phyloP scores from a whole-genome alignment of 2,797 vertebrate genomes.

The Sus cebifrons region DNA sequence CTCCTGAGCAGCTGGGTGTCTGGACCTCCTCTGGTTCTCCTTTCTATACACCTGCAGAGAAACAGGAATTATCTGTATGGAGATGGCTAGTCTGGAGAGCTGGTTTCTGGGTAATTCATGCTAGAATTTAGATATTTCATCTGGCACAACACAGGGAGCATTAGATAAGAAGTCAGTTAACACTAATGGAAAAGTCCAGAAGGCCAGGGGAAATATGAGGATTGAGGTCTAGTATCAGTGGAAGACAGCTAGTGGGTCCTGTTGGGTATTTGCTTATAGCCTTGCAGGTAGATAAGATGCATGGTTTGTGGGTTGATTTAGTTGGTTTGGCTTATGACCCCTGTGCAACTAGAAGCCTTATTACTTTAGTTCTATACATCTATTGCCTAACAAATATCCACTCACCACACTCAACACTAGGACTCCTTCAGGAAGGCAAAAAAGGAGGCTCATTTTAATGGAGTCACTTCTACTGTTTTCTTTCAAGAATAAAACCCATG shows the following conservation, averaged over 20 bases:
- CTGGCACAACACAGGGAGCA: background rate
- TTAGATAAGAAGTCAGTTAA: constrained; percentile 21
- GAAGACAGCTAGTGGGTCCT: background rate
- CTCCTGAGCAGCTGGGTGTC: background rate
- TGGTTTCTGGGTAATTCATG: background rate
- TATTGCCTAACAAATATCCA: background rate
- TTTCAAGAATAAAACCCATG: constrained; percentile 22
- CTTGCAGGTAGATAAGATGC: background rate
- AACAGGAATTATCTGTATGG: background rate
- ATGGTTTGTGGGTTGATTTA: background rate
- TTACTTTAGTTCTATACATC: constrained; percentile 19
- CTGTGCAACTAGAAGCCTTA: constrained; percentile 6
- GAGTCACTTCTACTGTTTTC: constrained; percentile 47
- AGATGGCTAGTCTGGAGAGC: background rate
- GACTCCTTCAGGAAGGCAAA: background rate
- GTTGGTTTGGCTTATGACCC: background rate
- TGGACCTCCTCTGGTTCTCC: background rate
- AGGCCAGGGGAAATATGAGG: background rate
- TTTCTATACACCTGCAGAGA: background rate
- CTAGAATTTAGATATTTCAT: background rate
- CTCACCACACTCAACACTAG: background rate
- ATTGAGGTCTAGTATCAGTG: background rate
- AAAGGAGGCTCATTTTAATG: background rate
- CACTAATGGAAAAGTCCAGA: constrained; percentile 20
- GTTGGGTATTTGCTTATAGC: background rate